A percentile compares a stretch with the other conserved stretches of the same genome.
phyloP scores from a whole-genome alignment of 2,113 vertebrate genomes.

The Dunckerocampus dactyliophorus region DNA sequence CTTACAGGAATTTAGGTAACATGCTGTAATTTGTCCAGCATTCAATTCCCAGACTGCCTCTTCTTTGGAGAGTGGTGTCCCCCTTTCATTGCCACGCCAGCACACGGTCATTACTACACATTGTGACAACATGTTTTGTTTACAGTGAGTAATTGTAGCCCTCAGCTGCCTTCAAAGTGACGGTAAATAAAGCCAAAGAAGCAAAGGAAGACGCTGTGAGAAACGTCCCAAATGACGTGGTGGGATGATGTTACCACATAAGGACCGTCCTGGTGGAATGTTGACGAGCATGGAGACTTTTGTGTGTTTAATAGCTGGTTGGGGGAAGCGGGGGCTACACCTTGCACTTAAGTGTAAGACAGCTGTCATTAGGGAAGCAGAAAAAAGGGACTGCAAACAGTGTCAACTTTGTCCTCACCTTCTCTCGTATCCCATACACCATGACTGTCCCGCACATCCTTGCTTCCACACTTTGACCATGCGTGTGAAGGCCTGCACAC shows the following conservation, averaged over 20 bases:
- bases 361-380: conserved; percentile 41
- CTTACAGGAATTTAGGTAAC: too few relatives aligned
- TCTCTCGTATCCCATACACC: conserved; percentile 82
- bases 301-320: conserved; percentile 33
- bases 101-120: conserved; percentile 52
- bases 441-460: conserved; percentile 75
- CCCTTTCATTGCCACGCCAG: conserved; percentile 42
- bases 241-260: conserved; percentile 4
- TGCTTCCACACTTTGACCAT: conserved; percentile 81
- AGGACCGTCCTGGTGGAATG: conserved; percentile 38
- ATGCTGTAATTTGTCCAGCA: not conserved
- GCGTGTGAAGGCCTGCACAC: conserved; percentile 77
- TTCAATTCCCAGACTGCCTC: conserved; percentile 30
- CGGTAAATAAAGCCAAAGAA: conserved; percentile 45
- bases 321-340: conserved; percentile 36
- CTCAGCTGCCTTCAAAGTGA: conserved; percentile 60
- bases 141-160: conserved; percentile 66
- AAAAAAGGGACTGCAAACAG: conserved; percentile 6
- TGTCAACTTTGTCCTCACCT: conserved; percentile 71
- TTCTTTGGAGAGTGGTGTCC: conserved; percentile 28
- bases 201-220: conserved; percentile 28
- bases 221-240: conserved; percentile 19
- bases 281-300: conserved; percentile 17
- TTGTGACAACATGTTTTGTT: conserved; percentile 54
- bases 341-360: conserved; percentile 54